Evolutionary conservation across 2,888 invertebrate species (phyloP), one percentile per base, ranked within the genome.

Genomic region (Drosophila paracracens): DNA sequence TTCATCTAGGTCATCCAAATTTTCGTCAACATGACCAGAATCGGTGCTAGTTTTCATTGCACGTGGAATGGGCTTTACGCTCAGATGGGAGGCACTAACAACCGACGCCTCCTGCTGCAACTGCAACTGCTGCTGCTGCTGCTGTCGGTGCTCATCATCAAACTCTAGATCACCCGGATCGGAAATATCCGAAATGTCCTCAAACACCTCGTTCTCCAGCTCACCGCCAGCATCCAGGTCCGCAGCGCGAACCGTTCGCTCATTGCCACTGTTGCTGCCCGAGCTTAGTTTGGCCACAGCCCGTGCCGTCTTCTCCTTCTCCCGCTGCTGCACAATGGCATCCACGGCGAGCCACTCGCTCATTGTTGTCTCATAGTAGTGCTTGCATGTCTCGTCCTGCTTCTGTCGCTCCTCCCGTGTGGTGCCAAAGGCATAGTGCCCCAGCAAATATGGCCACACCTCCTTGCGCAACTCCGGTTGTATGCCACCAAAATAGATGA

Each of bases 261-360:
- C 94, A 31, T 92, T 91, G 72, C 94, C 93, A 68, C 93, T 95
- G 90, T 92, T 96, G 70, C 96, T 96, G 89, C 97, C 97, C 25
- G 96, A 95, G 62, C 96, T 96, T n/a, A 97, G 94, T 89, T 97
- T 96, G 8, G 97, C 97, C 59, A 97, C 95, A 48, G 97, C 97
- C 13, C 96, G 96, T 0, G 97, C 97, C 71, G 97, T 97, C 51
- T 95, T 96, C 91, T 97, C 97, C 73, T 96, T 95, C 86, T 98
- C 97, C 10, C 95, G 93, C 91, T 97, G 97, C 57, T 95, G 94
- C 0, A 98, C 97, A 74, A 98, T 98, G 0, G 98, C 98, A 91
- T 99, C 99, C 0, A 98, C 97, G 0, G 98, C 98, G 70, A 98
- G 93, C 99, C 99, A 99, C 92, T 98, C 98, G 0, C 98, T 97